Conservation (phyloP, 2,797 vertebrate species). For the Intellagama lesueurii region DNA sequence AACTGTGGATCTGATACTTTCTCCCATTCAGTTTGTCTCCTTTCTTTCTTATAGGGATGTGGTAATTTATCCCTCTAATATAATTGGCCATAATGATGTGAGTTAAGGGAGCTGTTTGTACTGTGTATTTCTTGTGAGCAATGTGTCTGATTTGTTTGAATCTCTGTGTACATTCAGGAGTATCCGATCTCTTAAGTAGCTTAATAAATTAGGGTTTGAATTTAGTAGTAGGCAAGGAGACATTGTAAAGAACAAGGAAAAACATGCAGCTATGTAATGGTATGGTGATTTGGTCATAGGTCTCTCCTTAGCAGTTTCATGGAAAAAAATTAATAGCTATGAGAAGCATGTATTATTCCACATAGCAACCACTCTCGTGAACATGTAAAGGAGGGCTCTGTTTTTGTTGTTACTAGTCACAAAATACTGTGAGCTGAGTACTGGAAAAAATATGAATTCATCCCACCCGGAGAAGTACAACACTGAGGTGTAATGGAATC, state of each 20-base stretch:
- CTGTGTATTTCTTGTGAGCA: not conserved
- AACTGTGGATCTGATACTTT: not conserved
- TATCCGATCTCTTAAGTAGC: not conserved
- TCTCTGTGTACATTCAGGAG: not conserved
- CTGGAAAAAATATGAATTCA: not conserved
- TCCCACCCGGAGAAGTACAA: not conserved
- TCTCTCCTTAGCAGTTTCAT: not conserved
- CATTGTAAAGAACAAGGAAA: not conserved
- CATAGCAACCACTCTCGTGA: not conserved
- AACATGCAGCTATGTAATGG: not conserved
- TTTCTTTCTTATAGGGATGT: not conserved
- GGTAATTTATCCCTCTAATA: not conserved
- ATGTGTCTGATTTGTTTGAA: not conserved
- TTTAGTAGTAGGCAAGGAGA: too few relatives aligned
- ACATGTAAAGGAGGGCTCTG: not conserved
- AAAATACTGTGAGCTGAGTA: not conserved
- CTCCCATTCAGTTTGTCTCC: not conserved
- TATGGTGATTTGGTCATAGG: too few relatives aligned
- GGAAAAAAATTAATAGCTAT: not conserved
- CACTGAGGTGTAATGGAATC: not conserved
- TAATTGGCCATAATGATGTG: not conserved
- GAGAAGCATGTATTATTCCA: not conserved
- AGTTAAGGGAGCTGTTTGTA: not conserved
- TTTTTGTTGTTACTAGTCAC: not conserved
- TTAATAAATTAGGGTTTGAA: not conserved